Percentiles rank a stretch among this genome's conserved stretches.
Evolutionary conservation across 2,888 invertebrate genomes (phyloP).

Genomic region (Mamestra brassicae): DNA sequence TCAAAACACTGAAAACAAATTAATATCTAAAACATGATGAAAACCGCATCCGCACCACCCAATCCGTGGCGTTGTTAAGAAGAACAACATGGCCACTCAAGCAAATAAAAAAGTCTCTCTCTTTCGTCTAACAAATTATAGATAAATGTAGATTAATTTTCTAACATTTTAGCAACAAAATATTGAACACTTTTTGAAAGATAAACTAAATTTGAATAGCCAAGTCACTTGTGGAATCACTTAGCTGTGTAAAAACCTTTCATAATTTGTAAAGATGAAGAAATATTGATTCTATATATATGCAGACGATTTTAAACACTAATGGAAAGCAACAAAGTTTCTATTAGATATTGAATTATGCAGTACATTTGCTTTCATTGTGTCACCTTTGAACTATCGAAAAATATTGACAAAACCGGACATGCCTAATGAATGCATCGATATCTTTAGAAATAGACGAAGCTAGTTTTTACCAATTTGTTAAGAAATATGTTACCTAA

Average conservation of each 20-base stretch:
- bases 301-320: conserved; percentile 32
- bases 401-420: conserved; percentile 28
- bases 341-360: conserved; percentile 1
- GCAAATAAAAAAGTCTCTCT: neutral
- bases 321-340: conserved; percentile 7
- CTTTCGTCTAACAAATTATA: neutral
- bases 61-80: too few species aligned
- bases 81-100: too few species aligned
- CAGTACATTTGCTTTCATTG: conserved; percentile 32
- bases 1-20: too few species aligned
- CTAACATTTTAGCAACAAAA: neutral
- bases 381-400: conserved; percentile 36
- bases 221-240: neutral
- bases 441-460: conserved; percentile 30
- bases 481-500: neutral
- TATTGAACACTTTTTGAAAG: neutral
- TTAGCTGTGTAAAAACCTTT: conserved; percentile 8
- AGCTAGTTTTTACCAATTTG: neutral
- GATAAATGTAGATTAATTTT: too few species aligned
- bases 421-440: conserved; percentile 29
- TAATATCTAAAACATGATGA: too few species aligned
- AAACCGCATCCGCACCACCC: too few species aligned
- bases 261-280: conserved; percentile 10
- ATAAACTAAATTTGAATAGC: neutral
- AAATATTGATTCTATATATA: conserved; percentile 14